phyloP scores from a whole-genome alignment of 1,140 invertebrate species.

The Spodoptera litura region DNA sequence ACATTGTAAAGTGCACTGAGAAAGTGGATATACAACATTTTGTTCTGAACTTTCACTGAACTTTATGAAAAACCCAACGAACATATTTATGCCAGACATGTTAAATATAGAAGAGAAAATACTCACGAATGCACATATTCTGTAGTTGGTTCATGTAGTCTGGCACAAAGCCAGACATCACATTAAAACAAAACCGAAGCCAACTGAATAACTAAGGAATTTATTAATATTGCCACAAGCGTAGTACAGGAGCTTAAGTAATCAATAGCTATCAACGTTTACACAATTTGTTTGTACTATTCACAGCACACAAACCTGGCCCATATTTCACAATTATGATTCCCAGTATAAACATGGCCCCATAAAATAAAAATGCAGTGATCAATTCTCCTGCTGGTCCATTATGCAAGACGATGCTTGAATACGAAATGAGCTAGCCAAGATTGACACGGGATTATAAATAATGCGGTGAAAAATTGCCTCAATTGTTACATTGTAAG shows the following conservation, averaged over 20 bases:
- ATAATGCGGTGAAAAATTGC: constrained; percentile 37
- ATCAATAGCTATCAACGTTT: constrained; percentile 27
- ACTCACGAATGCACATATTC: constrained; percentile 13
- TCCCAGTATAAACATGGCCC: constrained; percentile 29
- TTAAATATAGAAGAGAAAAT: neutral
- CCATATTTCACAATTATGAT: constrained; percentile 45
- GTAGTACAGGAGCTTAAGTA: constrained; percentile 30
- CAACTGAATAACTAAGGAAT: constrained; percentile 27
- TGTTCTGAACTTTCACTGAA: constrained; percentile 11
- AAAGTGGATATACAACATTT: constrained; percentile 6
- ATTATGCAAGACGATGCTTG: constrained; percentile 40
- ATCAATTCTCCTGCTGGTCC: constrained; percentile 33
- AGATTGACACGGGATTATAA: constrained; percentile 43
- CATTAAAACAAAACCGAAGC: constrained; percentile 29
- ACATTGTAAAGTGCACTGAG: neutral
- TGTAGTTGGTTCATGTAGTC: neutral
- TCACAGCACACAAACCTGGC: constrained; percentile 26
- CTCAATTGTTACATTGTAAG: constrained; percentile 28
- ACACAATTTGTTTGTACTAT: constrained; percentile 19
- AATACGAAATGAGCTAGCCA: constrained; percentile 41
- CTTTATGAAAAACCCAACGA: neutral
- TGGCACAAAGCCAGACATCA: constrained; percentile 31
- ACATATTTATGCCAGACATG: neutral
- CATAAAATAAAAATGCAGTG: constrained; percentile 41
- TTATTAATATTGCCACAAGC: constrained; percentile 31